These are phyloP conservation scores for Lineus longissimus DNA, from an alignment of 1,140 invertebrate genomes.

Conservation along the genomic window DNA sequence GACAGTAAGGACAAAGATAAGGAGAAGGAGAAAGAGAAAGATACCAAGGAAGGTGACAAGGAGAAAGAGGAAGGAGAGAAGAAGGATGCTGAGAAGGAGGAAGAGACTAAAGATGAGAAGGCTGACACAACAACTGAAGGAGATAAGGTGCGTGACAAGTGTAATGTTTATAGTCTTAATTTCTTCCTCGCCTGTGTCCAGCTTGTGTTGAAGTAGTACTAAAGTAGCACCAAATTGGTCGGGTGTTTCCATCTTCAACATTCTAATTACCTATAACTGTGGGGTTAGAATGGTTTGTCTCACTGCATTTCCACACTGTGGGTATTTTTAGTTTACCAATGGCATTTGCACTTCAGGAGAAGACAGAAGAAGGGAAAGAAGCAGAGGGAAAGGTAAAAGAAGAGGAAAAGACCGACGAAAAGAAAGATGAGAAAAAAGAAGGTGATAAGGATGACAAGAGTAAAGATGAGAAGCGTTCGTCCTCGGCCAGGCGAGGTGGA, in stretches of 20 bases:
- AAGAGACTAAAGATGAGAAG: constrained; percentile 23
- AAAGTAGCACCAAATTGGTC: too few species aligned
- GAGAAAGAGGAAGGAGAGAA: constrained; percentile 25
- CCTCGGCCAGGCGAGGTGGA: neutral
- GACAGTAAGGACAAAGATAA: constrained; percentile 7
- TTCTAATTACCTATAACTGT: too few species aligned
- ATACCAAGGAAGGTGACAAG: constrained; percentile 7
- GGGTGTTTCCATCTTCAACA: too few species aligned
- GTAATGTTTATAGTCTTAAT: too few species aligned
- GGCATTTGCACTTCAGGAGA: too few species aligned
- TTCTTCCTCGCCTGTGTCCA: too few species aligned
- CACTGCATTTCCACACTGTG: too few species aligned
- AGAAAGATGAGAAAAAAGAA: constrained; percentile 17
- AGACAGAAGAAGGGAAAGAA: too few species aligned
- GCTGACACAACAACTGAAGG: constrained; percentile 17
- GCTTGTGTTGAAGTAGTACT: too few species aligned
- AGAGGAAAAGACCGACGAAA: constrained; percentile 6
- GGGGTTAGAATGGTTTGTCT: too few species aligned
- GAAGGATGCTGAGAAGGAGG: constrained; percentile 15
- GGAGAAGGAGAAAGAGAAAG: constrained; percentile 16
- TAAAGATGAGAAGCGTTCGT: constrained; percentile 23
- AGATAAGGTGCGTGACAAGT: neutral
- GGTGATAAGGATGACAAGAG: constrained; percentile 20
- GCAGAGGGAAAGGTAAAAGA: too few species aligned
- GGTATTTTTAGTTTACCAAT: too few species aligned